A percentile compares a stretch with the other conserved stretches of the same genome.
These are phyloP conservation scores for Stegodyphus mimosarum DNA, from an alignment of 1,140 invertebrate species.

Conservation along the genomic window DNA sequence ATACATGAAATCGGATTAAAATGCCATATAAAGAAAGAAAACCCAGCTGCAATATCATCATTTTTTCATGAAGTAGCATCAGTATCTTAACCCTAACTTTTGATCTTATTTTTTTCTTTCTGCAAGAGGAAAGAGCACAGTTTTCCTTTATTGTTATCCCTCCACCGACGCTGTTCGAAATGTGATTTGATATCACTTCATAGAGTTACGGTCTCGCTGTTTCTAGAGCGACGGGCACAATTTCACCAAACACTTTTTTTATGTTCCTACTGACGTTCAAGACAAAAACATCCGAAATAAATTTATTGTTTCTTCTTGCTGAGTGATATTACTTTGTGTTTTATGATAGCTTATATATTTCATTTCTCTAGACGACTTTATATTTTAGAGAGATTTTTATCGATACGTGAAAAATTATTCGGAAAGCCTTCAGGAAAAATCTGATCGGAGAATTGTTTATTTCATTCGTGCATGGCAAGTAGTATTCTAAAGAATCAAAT, in stretches of 20 bases:
- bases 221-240: conserved; percentile 26
- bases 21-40: conserved; percentile 28
- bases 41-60: conserved; percentile 41
- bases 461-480: too few species aligned
- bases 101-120: conserved; percentile 16
- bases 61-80: conserved; percentile 29
- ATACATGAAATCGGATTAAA: conserved; percentile 29
- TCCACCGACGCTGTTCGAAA: conserved; percentile 22
- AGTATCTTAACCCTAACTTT: not conserved
- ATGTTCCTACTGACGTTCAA: not conserved
- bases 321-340: too few species aligned
- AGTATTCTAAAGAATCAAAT: too few species aligned
- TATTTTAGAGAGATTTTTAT: too few species aligned
- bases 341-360: too few species aligned
- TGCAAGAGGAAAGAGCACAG: not conserved
- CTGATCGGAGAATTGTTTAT: too few species aligned
- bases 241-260: conserved; percentile 12
- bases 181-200: conserved; percentile 48
- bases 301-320: too few species aligned
- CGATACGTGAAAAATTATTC: too few species aligned
- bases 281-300: too few species aligned
- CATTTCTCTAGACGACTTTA: too few species aligned
- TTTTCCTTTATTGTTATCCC: not conserved
- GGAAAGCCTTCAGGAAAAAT: too few species aligned
- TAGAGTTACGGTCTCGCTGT: conserved; percentile 38